A percentile compares a stretch with the other conserved stretches of the same genome.
These are phyloP conservation scores for Drosophila kanekoi DNA, from an alignment of 2,888 invertebrate genomes.

Conservation along the genomic window DNA sequence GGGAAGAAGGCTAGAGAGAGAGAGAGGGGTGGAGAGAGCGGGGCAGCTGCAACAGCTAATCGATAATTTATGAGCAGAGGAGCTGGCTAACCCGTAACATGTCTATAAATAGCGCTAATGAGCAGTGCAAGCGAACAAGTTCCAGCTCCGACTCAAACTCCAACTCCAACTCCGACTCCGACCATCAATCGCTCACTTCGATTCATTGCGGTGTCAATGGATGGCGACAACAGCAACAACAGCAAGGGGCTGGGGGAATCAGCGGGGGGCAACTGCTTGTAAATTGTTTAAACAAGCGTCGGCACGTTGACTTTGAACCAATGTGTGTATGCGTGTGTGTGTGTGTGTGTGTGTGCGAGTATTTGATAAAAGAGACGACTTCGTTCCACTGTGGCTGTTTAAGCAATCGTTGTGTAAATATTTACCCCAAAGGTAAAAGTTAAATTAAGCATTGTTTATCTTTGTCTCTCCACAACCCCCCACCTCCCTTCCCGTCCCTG, in stretches of 20 bases:
- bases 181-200: constrained; percentile 37
- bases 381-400: constrained; percentile 24
- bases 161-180: constrained; percentile 10
- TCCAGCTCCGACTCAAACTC: constrained; percentile 7
- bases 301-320: constrained; percentile 71
- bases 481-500: background rate
- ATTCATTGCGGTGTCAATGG: constrained; percentile 54
- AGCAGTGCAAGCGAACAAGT: constrained; percentile 46
- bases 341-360: constrained; percentile 16
- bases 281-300: constrained; percentile 77
- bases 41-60: constrained; percentile 50
- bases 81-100: constrained; percentile 50
- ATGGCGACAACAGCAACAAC: constrained; percentile 24
- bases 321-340: constrained; percentile 12
- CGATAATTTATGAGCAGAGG: constrained; percentile 73
- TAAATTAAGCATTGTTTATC: constrained; percentile 69
- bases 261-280: constrained; percentile 34
- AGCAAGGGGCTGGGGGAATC: background rate
- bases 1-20: background rate
- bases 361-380: constrained; percentile 21
- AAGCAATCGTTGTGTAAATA: constrained; percentile 71
- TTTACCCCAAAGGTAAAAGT: constrained; percentile 70
- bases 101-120: constrained; percentile 77
- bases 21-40: background rate
- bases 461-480: background rate